phyloP scores from a whole-genome alignment of 2,113 vertebrate genomes.

The Paramisgurnus dabryanus region DNA sequence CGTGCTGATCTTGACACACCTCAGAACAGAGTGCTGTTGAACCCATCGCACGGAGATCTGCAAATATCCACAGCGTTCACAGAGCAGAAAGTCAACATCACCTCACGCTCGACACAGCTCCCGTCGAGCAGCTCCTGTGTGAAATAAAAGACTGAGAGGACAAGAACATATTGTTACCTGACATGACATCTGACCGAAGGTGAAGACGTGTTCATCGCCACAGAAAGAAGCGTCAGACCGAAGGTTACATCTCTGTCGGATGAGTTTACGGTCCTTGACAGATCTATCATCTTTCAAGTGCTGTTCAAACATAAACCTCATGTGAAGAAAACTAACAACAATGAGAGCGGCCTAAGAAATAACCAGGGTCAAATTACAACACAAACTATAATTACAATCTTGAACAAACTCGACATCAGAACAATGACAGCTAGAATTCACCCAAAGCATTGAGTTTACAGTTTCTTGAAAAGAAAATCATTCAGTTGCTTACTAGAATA shows the following conservation, averaged over 20 bases:
- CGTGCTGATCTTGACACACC: background rate
- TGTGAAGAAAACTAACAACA: background rate
- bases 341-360: too few relatives aligned
- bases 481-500: too few relatives aligned
- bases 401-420: background rate
- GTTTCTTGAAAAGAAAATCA: too few relatives aligned
- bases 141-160: background rate
- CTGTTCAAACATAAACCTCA: background rate
- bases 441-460: too few relatives aligned
- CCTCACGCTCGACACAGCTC: background rate
- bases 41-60: constrained; percentile 36
- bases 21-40: background rate
- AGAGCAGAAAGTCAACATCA: constrained; percentile 63
- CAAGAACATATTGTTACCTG: background rate
- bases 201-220: background rate
- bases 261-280: background rate
- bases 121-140: background rate
- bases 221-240: background rate
- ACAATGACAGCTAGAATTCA: background rate
- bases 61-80: constrained; percentile 52
- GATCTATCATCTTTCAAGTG: background rate
- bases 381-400: background rate
- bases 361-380: background rate
- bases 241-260: background rate
- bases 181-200: background rate